Percentiles rank a stretch among this genome's conserved stretches.
These are phyloP conservation scores for Ovibos moschatus DNA, from an alignment of 2,113 vertebrate species.

Conservation along the genomic window DNA sequence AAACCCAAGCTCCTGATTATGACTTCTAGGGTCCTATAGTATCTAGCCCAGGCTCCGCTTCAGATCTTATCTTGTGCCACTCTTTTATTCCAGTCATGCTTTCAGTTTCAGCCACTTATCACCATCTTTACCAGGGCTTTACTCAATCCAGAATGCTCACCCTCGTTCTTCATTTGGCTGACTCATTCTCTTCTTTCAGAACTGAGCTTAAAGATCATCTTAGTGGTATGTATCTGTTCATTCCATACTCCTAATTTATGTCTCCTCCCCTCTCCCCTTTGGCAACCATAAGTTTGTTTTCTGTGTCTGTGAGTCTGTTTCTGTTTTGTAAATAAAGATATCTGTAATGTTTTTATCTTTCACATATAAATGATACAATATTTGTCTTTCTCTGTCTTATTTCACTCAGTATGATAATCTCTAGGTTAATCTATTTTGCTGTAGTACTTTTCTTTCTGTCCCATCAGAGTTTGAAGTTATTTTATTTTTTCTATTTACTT, in stretches of 20 bases:
- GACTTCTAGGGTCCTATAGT: neutral
- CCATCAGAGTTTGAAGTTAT: neutral
- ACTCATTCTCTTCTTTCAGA: conserved; percentile 25
- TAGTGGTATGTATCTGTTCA: neutral
- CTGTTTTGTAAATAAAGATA: neutral
- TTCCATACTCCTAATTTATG: neutral
- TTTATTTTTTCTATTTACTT: neutral
- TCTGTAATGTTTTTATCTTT: neutral
- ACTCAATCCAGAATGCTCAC: neutral
- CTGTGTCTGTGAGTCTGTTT: neutral
- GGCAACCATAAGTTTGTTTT: neutral
- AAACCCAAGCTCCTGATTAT: neutral
- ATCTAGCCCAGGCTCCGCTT: neutral
- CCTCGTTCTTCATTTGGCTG: neutral
- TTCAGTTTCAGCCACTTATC: neutral
- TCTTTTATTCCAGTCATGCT: neutral
- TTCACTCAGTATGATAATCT: neutral
- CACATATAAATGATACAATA: neutral
- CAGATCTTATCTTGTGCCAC: neutral
- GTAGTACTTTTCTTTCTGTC: neutral
- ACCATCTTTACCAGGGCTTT: neutral
- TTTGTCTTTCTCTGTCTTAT: neutral
- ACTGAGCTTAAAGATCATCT: neutral
- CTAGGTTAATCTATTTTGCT: neutral
- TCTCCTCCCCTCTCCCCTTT: neutral